These are phyloP conservation scores for Balaenoptera acutorostrata DNA, from an alignment of 2,113 vertebrate genomes.

Conservation along the genomic window DNA sequence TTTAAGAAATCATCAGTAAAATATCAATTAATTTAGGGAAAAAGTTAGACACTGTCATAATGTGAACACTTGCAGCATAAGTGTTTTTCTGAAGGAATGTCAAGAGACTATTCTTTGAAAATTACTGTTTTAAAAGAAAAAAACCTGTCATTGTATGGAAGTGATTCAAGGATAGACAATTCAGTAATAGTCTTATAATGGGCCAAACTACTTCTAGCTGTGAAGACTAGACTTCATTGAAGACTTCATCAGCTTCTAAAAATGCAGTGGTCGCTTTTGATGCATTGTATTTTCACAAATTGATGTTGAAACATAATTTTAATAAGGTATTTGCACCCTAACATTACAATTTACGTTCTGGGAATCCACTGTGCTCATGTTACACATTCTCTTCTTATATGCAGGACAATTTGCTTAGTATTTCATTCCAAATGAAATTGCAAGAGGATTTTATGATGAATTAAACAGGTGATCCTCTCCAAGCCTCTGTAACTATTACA, in stretches of 20 bases:
- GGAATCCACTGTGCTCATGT: conserved; percentile 67
- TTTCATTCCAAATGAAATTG: conserved; percentile 69
- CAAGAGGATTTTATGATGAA: conserved; percentile 70
- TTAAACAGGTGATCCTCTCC: conserved; percentile 39
- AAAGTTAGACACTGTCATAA: neutral
- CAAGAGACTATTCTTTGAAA: neutral
- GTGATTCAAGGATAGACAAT: neutral
- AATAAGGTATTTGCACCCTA: conserved; percentile 73
- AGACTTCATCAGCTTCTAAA: conserved; percentile 62
- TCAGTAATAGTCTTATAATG: neutral
- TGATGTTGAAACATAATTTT: conserved; percentile 76
- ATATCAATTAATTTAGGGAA: neutral
- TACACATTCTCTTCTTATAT: conserved; percentile 55
- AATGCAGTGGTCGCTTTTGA: conserved; percentile 73
- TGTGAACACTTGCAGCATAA: neutral
- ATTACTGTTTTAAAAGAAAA: neutral
- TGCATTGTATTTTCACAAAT: conserved; percentile 72
- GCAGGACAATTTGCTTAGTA: conserved; percentile 60
- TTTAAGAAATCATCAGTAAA: neutral
- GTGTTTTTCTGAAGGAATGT: neutral
- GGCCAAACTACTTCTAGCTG: neutral
- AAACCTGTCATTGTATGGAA: neutral
- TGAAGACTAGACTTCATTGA: neutral
- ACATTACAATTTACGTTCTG: conserved; percentile 73
- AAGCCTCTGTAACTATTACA: conserved; percentile 43